Percentiles rank a stretch among this genome's conserved stretches.
Conservation (phyloP, 2,888 invertebrate species). For the Leptinotarsa juncta region DNA sequence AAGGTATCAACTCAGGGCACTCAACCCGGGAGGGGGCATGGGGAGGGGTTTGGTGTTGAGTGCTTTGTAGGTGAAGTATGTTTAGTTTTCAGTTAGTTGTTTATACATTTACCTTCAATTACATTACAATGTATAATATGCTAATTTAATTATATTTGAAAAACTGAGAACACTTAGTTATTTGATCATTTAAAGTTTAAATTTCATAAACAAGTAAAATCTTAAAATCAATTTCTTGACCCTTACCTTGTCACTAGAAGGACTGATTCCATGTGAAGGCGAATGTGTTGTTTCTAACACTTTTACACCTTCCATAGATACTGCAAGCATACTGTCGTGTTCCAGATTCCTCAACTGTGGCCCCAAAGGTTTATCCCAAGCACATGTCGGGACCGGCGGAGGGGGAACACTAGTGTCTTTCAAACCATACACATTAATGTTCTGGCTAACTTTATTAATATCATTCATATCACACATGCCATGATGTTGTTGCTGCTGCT, state of each 20-base stretch:
- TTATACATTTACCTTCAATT: too few species aligned
- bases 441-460: constrained; percentile 61
- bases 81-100: too few species aligned
- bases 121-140: too few species aligned
- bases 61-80: too few species aligned
- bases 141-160: too few species aligned
- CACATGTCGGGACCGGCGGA: constrained; percentile 66
- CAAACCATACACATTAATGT: constrained; percentile 57
- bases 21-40: too few species aligned
- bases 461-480: constrained; percentile 66
- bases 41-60: too few species aligned
- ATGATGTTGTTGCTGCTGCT: constrained; percentile 57
- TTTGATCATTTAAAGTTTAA: too few species aligned
- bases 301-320: constrained; percentile 60
- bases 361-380: constrained; percentile 88
- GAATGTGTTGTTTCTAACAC: constrained; percentile 60
- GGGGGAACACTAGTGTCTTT: constrained; percentile 57
- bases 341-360: constrained; percentile 73
- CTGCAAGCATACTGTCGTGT: constrained; percentile 56
- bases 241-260: constrained; percentile 59
- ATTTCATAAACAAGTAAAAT: background rate
- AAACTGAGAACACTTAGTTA: too few species aligned
- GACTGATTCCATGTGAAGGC: constrained; percentile 69
- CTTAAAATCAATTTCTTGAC: background rate
- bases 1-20: too few species aligned